Percentiles rank a stretch among this genome's conserved stretches.
Conservation (phyloP, 2,888 invertebrate species). For the Adelognathus sp. region DNA sequence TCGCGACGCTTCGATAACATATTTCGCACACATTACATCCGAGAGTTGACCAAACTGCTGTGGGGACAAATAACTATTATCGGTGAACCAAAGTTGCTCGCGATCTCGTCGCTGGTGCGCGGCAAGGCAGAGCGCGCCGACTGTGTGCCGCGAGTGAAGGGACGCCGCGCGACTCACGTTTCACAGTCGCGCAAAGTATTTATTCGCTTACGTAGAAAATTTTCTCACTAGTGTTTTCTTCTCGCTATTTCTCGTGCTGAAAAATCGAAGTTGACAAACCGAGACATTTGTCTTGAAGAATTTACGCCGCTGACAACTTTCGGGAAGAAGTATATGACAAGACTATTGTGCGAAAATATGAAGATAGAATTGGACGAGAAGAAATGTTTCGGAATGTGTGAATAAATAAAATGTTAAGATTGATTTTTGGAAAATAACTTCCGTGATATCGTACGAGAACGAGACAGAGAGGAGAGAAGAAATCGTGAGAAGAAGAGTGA, state of each 20-base stretch:
- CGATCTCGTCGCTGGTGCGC: conserved; percentile 6
- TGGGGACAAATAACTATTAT: not conserved
- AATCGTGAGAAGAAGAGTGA: not conserved
- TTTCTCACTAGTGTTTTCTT: not conserved
- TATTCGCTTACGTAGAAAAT: conserved; percentile 24
- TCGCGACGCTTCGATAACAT: not conserved
- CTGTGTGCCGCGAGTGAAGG: conserved; percentile 52
- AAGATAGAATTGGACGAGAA: not conserved
- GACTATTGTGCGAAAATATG: not conserved
- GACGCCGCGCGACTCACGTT: conserved; percentile 38
- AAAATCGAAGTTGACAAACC: too few species aligned
- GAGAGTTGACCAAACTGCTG: not conserved
- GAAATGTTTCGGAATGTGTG: not conserved
- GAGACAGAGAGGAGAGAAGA: conserved; percentile 3
- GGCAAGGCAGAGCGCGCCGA: not conserved
- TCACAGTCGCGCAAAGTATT: too few species aligned
- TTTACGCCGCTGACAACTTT: too few species aligned
- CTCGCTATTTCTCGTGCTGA: not conserved
- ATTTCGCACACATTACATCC: not conserved
- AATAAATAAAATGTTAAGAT: not conserved
- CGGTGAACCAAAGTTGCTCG: not conserved
- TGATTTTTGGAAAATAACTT: not conserved
- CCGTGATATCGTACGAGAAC: not conserved
- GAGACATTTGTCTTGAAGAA: too few species aligned
- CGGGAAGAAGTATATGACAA: too few species aligned